phyloP scores from a whole-genome alignment of 2,888 invertebrate species.

The Macrosiphum euphorbiae region DNA sequence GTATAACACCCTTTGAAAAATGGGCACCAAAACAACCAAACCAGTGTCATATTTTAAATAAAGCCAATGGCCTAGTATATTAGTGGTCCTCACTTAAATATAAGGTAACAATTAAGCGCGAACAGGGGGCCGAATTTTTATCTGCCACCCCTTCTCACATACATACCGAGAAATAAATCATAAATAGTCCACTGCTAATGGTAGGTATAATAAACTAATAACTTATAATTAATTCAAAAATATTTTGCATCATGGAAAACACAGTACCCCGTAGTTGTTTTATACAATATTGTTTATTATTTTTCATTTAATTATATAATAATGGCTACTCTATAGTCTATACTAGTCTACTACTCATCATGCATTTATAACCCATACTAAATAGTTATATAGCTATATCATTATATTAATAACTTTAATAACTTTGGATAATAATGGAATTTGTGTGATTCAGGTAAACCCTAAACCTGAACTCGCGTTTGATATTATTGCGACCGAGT shows the following conservation, averaged over 20 bases:
- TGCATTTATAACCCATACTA: neutral
- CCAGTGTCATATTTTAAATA: neutral
- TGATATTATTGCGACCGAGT: neutral
- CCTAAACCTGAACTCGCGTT: neutral
- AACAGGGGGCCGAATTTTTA: neutral
- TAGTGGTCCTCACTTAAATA: neutral
- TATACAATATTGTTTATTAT: neutral
- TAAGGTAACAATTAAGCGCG: neutral
- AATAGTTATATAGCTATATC: neutral
- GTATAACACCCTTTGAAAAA: too few relatives aligned
- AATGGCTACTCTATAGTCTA: neutral
- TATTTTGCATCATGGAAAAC: neutral
- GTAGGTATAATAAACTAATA: neutral
- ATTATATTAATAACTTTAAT: neutral
- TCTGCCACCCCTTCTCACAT: neutral
- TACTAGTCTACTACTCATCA: neutral
- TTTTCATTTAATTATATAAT: neutral
- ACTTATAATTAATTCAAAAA: neutral
- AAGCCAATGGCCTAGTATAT: neutral
- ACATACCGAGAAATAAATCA: neutral
- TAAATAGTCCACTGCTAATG: neutral
- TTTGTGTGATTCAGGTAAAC: neutral
- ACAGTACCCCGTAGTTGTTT: neutral
- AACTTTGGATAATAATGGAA: neutral
- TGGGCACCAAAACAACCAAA: neutral